Evolutionary conservation across 1,140 invertebrate species (phyloP).

Genomic region (Brachionus calyciflorus): DNA sequence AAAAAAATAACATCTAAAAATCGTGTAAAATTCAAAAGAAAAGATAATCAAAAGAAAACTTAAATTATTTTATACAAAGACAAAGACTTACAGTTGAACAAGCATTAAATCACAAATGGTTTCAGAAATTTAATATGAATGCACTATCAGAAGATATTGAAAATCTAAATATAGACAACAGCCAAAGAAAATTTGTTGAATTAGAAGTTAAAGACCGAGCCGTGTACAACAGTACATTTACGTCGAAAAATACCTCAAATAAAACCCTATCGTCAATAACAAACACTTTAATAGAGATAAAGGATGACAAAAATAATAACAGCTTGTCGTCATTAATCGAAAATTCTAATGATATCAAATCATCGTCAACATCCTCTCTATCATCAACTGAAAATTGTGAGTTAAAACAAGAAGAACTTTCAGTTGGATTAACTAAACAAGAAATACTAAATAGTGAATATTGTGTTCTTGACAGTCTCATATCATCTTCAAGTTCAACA

Average conservation of each 20-base stretch:
- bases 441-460: slow-evolving; percentile 12
- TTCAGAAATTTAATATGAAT: slow-evolving; percentile 33
- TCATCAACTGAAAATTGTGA: slow-evolving; percentile 31
- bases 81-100: slow-evolving; percentile 24
- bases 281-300: slow-evolving; percentile 20
- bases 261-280: not conserved
- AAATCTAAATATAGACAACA: slow-evolving; percentile 15
- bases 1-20: too few relatives aligned
- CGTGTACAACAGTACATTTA: not conserved
- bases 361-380: slow-evolving; percentile 22
- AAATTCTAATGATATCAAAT: slow-evolving; percentile 15
- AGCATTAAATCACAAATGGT: slow-evolving; percentile 31
- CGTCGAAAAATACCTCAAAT: not conserved
- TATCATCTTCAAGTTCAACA: not conserved
- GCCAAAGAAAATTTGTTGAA: not conserved
- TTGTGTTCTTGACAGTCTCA: slow-evolving; percentile 1
- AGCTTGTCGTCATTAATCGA: not conserved
- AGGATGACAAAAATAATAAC: slow-evolving; percentile 42
- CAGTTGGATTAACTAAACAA: not conserved
- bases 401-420: not conserved
- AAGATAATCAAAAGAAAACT: too few relatives aligned
- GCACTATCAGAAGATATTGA: not conserved
- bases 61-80: not conserved
- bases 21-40: too few relatives aligned
- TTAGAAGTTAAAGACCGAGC: not conserved